These are phyloP conservation scores for Todus mexicanus DNA, from an alignment of 2,797 vertebrate genomes.

Conservation along the genomic window DNA sequence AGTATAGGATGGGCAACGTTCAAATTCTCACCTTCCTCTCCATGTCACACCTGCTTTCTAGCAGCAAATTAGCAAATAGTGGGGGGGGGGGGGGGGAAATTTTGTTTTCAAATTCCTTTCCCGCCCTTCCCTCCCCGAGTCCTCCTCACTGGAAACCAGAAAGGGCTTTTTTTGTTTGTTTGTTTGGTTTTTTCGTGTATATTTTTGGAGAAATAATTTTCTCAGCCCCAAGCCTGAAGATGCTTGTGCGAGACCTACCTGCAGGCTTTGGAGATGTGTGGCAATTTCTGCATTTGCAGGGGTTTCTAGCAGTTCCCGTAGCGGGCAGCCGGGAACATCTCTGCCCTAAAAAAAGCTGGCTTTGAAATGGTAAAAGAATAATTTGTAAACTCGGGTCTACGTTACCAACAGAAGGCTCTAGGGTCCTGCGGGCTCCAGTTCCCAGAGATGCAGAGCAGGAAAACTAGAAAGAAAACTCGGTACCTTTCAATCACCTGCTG, in stretches of 20 bases:
- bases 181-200: neutral
- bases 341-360: conserved; percentile 18
- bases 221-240: conserved; percentile 13
- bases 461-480: conserved; percentile 59
- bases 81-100: neutral
- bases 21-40: conserved; percentile 7
- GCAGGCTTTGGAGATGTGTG: neutral
- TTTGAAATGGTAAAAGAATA: conserved; percentile 26
- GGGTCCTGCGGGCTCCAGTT: conserved; percentile 51
- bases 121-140: neutral
- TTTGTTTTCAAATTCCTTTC: neutral
- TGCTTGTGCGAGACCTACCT: neutral
- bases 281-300: neutral
- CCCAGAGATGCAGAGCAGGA: conserved; percentile 48
- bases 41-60: neutral
- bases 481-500: conserved; percentile 58
- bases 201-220: neutral
- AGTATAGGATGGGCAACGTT: neutral
- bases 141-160: neutral
- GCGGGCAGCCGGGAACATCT: neutral
- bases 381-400: conserved; percentile 48
- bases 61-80: neutral
- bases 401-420: conserved; percentile 62
- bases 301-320: neutral
- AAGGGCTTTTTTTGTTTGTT: neutral